phyloP scores from a whole-genome alignment of 2,113 vertebrate genomes.

The Notarius quadriscutis region DNA sequence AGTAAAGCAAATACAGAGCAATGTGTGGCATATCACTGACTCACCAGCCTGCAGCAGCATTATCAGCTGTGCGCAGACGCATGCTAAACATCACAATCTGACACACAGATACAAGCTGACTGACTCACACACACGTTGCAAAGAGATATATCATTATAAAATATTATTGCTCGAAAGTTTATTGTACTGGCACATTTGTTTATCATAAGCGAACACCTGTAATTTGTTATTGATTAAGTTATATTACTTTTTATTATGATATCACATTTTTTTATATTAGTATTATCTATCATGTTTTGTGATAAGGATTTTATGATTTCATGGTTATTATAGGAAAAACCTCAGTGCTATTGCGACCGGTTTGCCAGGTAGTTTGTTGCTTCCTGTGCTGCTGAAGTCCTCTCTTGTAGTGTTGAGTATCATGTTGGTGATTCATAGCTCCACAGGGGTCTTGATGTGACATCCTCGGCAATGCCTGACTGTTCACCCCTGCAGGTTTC shows the following conservation, averaged over 20 bases:
- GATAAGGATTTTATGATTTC: background rate
- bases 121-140: background rate
- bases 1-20: conserved; percentile 24
- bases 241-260: background rate
- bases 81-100: conserved; percentile 20
- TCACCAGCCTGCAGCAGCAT: conserved; percentile 23
- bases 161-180: conserved; percentile 16
- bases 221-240: conserved; percentile 12
- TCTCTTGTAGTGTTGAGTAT: background rate
- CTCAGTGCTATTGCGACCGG: background rate
- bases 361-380: background rate
- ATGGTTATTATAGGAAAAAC: background rate
- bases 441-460: conserved; percentile 4
- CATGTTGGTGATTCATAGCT: conserved; percentile 22
- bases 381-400: background rate
- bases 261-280: background rate
- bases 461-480: background rate
- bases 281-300: background rate
- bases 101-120: conserved; percentile 18
- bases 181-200: conserved; percentile 11
- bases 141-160: conserved; percentile 23
- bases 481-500: background rate
- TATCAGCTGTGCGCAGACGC: conserved; percentile 28
- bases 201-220: background rate
- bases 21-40: conserved; percentile 10